Evolutionary conservation across 1,140 invertebrate species (phyloP), one percentile per base, ranked within the genome.

Genomic region (Zaprionus inermis): DNA sequence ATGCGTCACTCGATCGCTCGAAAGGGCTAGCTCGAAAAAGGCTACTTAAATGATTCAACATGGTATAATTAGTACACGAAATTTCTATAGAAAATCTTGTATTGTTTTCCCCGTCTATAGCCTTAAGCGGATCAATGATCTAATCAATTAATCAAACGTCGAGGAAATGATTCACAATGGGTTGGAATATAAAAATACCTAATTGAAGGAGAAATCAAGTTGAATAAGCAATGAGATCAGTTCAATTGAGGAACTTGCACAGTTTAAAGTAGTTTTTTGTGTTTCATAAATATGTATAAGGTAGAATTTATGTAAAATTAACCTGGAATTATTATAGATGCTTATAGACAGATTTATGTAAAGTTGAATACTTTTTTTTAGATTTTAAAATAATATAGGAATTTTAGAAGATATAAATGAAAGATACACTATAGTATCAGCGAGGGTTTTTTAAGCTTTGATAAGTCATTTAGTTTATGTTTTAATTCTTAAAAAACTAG

Each of bases 51-150:
- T 49, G 44, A 49, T 49, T 49, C 44, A 49, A 49, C 18, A 6
- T 4, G 18, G 44, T 49, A 49, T 49, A 49, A 49, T 49, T 49
- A 49, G 44, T 49, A 49, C 44, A 49, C 18, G 11, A 49, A 49
- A 22, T 49, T 44, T 44, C 44, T 5, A 22, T 49, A 12, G 44
- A 22, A 49, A 9, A 49, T 49, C 44, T 22, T 3, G 18, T 20
- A 49, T 49, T 49, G 44, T 49, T 20, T 49, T 44, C 38, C 7
- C 16, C 9, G n/a, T 9, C 14, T n/a, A 38, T 38, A 3, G 44
- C 18, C 44, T 22, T 10, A 22, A 12, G 18, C 44, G 38, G 3
- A 44, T 49, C 16, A 49, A 49, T 49, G 44, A 49, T 49, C 11
- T 18, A 49, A 49, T 49, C 44, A 12, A 22, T 49, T 49, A 49